Percentiles rank a stretch among this genome's conserved stretches.
These are phyloP conservation scores for Liposcelis brunnea DNA, from an alignment of 2,888 invertebrate species.

Conservation along the genomic window DNA sequence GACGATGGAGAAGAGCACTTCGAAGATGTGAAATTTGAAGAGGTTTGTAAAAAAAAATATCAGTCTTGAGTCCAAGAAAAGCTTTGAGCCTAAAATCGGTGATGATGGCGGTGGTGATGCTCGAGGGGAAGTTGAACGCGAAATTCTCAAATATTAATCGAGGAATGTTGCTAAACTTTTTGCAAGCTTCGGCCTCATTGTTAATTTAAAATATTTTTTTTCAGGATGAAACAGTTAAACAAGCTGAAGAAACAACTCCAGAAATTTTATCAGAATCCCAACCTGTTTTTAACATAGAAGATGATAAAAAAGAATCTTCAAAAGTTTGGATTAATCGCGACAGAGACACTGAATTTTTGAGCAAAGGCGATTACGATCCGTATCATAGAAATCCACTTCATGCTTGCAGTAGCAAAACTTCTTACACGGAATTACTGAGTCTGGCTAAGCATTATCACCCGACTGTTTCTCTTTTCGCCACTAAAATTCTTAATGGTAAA, in stretches of 20 bases:
- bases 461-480: conserved; percentile 74
- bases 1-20: conserved; percentile 24
- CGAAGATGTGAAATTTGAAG: conserved; percentile 29
- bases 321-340: too few relatives aligned
- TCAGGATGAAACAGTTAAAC: too few relatives aligned
- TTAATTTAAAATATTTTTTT: too few relatives aligned
- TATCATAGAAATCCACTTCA: conserved; percentile 66
- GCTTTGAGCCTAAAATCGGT: too few relatives aligned
- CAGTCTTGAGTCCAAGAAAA: conserved; percentile 11
- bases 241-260: too few relatives aligned
- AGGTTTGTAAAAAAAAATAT: conserved; percentile 20
- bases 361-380: conserved; percentile 55
- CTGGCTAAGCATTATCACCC: conserved; percentile 76
- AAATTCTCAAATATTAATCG: too few relatives aligned
- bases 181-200: too few relatives aligned
- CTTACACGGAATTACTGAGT: conserved; percentile 55
- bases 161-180: too few relatives aligned
- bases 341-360: too few relatives aligned
- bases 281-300: conserved; percentile 9
- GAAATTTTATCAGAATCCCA: background rate
- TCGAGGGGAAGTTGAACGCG: too few relatives aligned
- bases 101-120: too few relatives aligned
- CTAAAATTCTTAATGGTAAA: conserved; percentile 51
- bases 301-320: background rate
- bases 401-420: conserved; percentile 55